Base-by-base conservation (phyloP, 2,113 vertebrate species). In the Octodon degus region DNA sequence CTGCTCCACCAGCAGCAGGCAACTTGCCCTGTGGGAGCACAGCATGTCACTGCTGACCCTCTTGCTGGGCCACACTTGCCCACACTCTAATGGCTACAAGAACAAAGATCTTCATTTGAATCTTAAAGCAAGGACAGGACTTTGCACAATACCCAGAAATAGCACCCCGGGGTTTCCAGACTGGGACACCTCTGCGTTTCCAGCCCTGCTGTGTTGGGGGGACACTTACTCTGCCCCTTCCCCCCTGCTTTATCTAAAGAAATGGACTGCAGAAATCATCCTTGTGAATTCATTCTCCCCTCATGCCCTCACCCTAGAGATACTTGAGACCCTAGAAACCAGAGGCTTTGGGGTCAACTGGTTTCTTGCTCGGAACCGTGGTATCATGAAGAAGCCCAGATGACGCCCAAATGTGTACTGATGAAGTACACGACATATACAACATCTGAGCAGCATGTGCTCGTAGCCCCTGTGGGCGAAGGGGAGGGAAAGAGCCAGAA, bases 311-410 rank as follows among this genome's bases (percentile, higher is more conserved):
- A 40, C n/a, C 74, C 60, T 90, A 30, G 60, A 76, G 68, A 85
- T 12, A 85, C 16, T 0, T 25, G 88, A 86, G 43, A 43, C 16
- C 20, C 47, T 63, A 5, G 37, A 47, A 53, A 72, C 8, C 32
- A 77, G 17, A 77, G 22, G 34, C 62, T 9, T 50, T 91, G 7
- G 2, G 40, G 72, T 65, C 47, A 84, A 34, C 43, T 12, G 16
- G 5, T n/a, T 67, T 47, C 65, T 79, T 79, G 67, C 62, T 43
- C 20, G 22, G 62, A 53, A 1, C 62, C 19, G 7, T 50, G 50
- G 76, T 34, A 24, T 88, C 86, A 40, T 55, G 5, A 87, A 92
- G 70, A 96, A 47, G 22, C 37, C 82, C 70, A 80, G 58, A 67
- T 87, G 58, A 67, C 85, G 83, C 22, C 91, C 70, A 92, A 62